Evolutionary conservation across 2,797 vertebrate species (phyloP).

Genomic region (Acestrorhynchus altus): DNA sequence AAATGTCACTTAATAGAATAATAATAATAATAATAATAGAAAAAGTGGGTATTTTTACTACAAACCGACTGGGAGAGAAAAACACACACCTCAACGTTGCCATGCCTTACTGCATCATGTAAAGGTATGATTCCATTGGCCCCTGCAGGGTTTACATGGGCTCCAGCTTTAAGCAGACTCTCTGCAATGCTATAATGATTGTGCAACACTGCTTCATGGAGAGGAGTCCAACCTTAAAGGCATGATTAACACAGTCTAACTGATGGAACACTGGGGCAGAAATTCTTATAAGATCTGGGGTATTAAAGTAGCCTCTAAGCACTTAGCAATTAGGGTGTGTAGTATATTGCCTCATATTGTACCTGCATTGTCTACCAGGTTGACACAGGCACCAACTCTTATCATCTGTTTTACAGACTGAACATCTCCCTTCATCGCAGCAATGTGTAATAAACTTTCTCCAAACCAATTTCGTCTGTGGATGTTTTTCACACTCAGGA

Average conservation of each 20-base stretch:
- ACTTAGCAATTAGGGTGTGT: background rate
- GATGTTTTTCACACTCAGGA: slow-evolving; percentile 12
- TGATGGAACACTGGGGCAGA: background rate
- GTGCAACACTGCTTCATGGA: slow-evolving; percentile 75
- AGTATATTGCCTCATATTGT: background rate
- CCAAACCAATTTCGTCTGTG: slow-evolving; percentile 55
- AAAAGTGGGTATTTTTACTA: background rate
- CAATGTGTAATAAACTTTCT: slow-evolving; percentile 59
- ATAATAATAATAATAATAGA: background rate
- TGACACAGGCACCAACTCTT: slow-evolving; percentile 47
- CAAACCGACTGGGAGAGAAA: background rate
- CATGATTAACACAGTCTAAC: background rate
- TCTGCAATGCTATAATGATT: slow-evolving; percentile 67
- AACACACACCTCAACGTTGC: slow-evolving; percentile 73
- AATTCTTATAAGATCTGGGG: background rate
- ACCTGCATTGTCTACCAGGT: slow-evolving; percentile 59
- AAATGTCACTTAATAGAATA: background rate
- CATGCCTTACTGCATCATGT: slow-evolving; percentile 73
- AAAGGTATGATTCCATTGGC: slow-evolving; percentile 74
- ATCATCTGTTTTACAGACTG: slow-evolving; percentile 51
- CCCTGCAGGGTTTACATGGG: slow-evolving; percentile 74
- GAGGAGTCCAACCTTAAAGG: slow-evolving; percentile 78
- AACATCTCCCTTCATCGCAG: slow-evolving; percentile 51
- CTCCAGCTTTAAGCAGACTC: slow-evolving; percentile 78
- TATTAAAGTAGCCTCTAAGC: background rate